Evolutionary conservation across 2,113 vertebrate species (phyloP).

Genomic region (Ceuthmochares aereus): DNA sequence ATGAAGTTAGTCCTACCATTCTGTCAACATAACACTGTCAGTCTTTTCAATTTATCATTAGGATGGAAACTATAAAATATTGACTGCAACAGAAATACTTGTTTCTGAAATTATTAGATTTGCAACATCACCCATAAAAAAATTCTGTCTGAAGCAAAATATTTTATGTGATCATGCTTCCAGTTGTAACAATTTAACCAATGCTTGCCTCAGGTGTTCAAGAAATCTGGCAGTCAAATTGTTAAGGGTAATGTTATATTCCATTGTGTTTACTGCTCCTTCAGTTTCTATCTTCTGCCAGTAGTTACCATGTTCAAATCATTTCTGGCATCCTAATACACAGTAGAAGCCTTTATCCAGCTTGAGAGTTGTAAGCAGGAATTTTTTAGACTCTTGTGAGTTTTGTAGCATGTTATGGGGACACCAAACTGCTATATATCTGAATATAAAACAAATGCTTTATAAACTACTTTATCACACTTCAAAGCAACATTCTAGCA

Average conservation of each 20-base stretch:
- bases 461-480: slow-evolving; percentile 60
- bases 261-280: slow-evolving; percentile 11
- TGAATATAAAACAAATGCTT: slow-evolving; percentile 68
- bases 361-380: neutral
- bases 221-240: slow-evolving; percentile 19
- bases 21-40: neutral
- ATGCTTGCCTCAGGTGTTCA: neutral
- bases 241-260: slow-evolving; percentile 39
- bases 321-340: neutral
- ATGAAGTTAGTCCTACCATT: neutral
- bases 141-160: neutral
- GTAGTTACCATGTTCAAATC: neutral
- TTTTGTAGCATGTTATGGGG: slow-evolving; percentile 36
- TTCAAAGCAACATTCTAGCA: slow-evolving; percentile 23
- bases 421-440: slow-evolving; percentile 51
- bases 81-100: neutral
- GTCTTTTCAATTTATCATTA: neutral
- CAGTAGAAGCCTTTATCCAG: slow-evolving; percentile 35
- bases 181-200: neutral
- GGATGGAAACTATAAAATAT: neutral
- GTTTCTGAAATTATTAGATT: slow-evolving; percentile 6
- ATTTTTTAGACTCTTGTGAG: slow-evolving; percentile 34
- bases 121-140: neutral
- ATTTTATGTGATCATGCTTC: neutral
- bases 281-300: slow-evolving; percentile 40